A percentile compares a stretch with the other conserved stretches of the same genome.
These are phyloP conservation scores for Percopsis transmontana DNA, from an alignment of 2,113 vertebrate species.

Conservation along the genomic window DNA sequence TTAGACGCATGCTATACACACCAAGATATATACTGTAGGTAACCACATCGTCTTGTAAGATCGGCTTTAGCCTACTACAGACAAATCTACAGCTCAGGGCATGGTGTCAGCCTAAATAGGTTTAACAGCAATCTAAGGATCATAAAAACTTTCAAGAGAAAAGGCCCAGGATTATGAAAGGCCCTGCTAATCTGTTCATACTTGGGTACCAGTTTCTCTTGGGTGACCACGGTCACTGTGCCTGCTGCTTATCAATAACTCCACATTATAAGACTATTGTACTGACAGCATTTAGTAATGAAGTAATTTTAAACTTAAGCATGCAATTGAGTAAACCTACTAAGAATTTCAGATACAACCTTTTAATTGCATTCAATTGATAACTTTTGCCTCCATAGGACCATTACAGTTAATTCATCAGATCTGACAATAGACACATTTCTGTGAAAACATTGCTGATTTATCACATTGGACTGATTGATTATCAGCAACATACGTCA, in stretches of 20 bases:
- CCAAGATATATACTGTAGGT: conserved; percentile 55
- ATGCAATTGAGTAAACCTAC: not conserved
- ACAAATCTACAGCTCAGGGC: conserved; percentile 61
- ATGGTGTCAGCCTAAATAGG: conserved; percentile 67
- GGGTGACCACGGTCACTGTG: not conserved
- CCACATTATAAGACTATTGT: conserved; percentile 36
- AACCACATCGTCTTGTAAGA: conserved; percentile 54
- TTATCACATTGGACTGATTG: conserved; percentile 30
- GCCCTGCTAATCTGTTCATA: conserved; percentile 54
- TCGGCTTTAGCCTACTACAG: conserved; percentile 27
- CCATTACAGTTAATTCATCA: not conserved
- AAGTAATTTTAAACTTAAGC: conserved; percentile 26
- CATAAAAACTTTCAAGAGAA: conserved; percentile 41
- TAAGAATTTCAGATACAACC: not conserved
- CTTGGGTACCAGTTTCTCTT: not conserved
- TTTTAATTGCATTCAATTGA: not conserved
- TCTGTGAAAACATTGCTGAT: conserved; percentile 22
- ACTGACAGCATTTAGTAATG: conserved; percentile 34
- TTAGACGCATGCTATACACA: conserved; percentile 53
- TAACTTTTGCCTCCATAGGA: not conserved
- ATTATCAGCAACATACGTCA: conserved; percentile 58
- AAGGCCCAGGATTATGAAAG: conserved; percentile 26
- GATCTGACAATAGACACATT: not conserved
- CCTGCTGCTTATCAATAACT: conserved; percentile 31
- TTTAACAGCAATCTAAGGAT: conserved; percentile 60